Percentiles rank a stretch among this genome's conserved stretches.
These are phyloP conservation scores for Brachionichthys hirsutus DNA, from an alignment of 2,113 vertebrate species.

Conservation along the genomic window DNA sequence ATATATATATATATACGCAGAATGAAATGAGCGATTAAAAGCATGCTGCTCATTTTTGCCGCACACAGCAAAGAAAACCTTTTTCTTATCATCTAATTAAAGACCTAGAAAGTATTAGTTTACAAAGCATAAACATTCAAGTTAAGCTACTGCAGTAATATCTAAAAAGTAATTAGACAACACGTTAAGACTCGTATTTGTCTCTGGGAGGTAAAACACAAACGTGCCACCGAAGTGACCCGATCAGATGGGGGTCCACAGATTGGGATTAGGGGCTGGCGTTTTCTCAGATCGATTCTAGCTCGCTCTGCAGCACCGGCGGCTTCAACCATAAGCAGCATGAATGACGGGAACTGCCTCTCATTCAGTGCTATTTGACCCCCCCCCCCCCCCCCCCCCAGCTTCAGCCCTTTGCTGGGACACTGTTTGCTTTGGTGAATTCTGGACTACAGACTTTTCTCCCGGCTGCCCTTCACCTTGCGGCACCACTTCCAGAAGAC, in stretches of 20 bases:
- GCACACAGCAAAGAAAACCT: too few species aligned
- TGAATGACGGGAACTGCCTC: slow-evolving; percentile 1
- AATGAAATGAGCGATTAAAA: too few species aligned
- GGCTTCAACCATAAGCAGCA: slow-evolving; percentile 17
- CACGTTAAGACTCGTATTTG: slow-evolving; percentile 30
- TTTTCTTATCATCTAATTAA: slow-evolving; percentile 38
- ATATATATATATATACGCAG: too few species aligned
- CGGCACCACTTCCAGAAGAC: too few species aligned
- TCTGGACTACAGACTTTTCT: too few species aligned
- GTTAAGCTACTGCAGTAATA: slow-evolving; percentile 26
- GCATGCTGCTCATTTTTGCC: too few species aligned
- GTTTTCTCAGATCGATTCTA: slow-evolving; percentile 15
- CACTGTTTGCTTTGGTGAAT: too few species aligned
- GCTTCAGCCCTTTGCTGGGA: too few species aligned
- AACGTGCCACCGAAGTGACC: slow-evolving; percentile 16
- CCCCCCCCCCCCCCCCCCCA: too few species aligned
- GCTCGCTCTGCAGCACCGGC: slow-evolving; percentile 9
- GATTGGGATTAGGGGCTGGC: slow-evolving; percentile 5
- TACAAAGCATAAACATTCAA: slow-evolving; percentile 34
- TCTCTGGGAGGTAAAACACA: slow-evolving; percentile 24
- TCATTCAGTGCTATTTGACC: neutral
- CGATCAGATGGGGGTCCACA: slow-evolving; percentile 7
- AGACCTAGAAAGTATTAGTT: slow-evolving; percentile 31
- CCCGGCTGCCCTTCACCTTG: too few species aligned
- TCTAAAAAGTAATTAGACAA: slow-evolving; percentile 33